Evolutionary conservation across 2,888 invertebrate species (phyloP), one percentile per base, ranked within the genome.

Genomic region (Zaprionus bogoriensis): DNA sequence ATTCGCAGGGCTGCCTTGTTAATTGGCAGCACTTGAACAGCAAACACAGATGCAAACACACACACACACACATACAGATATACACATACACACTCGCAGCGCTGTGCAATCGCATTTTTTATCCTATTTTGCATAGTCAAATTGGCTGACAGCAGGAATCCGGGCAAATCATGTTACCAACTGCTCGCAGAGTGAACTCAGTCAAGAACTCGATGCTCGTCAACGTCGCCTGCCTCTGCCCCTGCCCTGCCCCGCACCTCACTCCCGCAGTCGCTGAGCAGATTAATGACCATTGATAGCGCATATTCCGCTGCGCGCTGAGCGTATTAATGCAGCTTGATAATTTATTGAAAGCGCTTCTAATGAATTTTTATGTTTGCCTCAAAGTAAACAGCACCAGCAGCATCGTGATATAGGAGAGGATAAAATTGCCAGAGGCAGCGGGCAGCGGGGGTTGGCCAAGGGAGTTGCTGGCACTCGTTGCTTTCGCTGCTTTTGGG

Each of bases 281-380:
- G 80, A 80, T 80, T 80, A 80, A 80, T 83, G 71, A 60, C 74
- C 68, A 68, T 74, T 77, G 86, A 86, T 83, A 79, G 83, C 58
- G 78, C 57, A 67, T 67, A 84, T 77, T 77, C 72, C 62, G 81
- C 69, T 85, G 73, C 66, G 58, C 77, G 75, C 62, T 65, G 63
- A 60, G 67, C 50, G 76, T 69, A 63, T 69, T 69, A 38, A 74
- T 74, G 77, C 83, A 74, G 77, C 87, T 83, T 77, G 86, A 81
- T 80, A 86, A 86, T 83, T 83, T 80, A 83, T 77, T 79, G 86
- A 76, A 74, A 76, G 80, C 74, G 64, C 71, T 71, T 71, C 72
- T 68, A 69, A 64, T 80, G 80, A 75, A 84, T 82, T 81, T 84
- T 73, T 75, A 81, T 84, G 76, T 64, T 62, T 50, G 67, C 67